Evolutionary conservation across 2,797 vertebrate species (phyloP).

Genomic region (Amniataba percoides): DNA sequence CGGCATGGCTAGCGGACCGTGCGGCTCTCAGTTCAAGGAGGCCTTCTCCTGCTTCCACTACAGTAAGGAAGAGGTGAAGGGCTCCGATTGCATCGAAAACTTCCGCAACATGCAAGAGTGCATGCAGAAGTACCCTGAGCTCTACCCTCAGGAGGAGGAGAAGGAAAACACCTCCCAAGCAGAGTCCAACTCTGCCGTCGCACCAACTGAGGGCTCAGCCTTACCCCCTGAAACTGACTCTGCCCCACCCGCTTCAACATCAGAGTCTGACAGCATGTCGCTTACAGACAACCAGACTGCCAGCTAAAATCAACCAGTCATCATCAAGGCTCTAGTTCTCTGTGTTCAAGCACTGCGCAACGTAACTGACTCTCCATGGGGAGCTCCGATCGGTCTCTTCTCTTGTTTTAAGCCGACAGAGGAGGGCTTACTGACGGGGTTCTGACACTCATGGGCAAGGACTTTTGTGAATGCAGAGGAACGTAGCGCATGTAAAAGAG

Average conservation of each 20-base stretch:
- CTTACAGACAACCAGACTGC: slow-evolving; percentile 66
- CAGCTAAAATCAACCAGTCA: slow-evolving; percentile 70
- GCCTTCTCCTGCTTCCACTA: slow-evolving; percentile 99
- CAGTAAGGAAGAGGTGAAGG: slow-evolving; percentile 95
- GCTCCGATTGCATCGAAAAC: slow-evolving; percentile 94
- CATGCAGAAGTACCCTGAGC: slow-evolving; percentile 96
- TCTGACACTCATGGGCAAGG: slow-evolving; percentile 26
- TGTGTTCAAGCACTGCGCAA: slow-evolving; percentile 42
- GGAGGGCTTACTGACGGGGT: slow-evolving; percentile 20
- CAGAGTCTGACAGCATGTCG: slow-evolving; percentile 9
- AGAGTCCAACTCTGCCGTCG: slow-evolving; percentile 28
- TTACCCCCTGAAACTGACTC: slow-evolving; percentile 66
- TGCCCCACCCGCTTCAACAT: slow-evolving; percentile 41
- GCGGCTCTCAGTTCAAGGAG: slow-evolving; percentile 97
- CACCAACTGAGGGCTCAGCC: slow-evolving; percentile 49
- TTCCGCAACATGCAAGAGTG: slow-evolving; percentile 97
- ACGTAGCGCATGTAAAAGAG: slow-evolving; percentile 10
- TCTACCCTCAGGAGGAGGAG: slow-evolving; percentile 93
- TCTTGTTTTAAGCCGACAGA: slow-evolving; percentile 20
- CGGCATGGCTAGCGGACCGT: slow-evolving; percentile 97
- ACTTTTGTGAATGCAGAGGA: slow-evolving; percentile 37
- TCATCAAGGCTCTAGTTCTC: slow-evolving; percentile 25
- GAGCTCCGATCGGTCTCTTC: slow-evolving; percentile 28
- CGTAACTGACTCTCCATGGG: slow-evolving; percentile 49
- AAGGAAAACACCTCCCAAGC: slow-evolving; percentile 75